Percentiles rank a stretch among this genome's conserved stretches.
Evolutionary conservation across 30 jellyfish, hydroid and myxozoan species (phyloP).

Genomic region (Aurelia sp.): DNA sequence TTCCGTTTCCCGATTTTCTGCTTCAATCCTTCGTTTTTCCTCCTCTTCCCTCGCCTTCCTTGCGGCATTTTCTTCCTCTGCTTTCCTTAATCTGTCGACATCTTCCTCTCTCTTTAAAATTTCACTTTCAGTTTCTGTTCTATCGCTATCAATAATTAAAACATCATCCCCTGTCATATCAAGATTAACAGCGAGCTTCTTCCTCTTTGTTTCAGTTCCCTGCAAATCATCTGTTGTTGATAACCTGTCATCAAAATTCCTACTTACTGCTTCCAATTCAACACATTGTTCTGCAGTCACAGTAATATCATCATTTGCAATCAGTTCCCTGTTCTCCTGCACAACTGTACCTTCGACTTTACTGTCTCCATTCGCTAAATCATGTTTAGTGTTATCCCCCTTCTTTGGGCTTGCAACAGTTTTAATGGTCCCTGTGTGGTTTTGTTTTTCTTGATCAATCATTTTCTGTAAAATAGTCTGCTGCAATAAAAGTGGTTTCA

Average conservation of each 20-base stretch:
- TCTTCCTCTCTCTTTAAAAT: background rate
- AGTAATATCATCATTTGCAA: no score
- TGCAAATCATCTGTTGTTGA: no score
- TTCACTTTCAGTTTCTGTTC: background rate
- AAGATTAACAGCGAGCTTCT: slow-evolving; percentile 13
- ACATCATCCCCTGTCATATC: slow-evolving; percentile 12
- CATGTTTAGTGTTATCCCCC: no score
- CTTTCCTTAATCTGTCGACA: background rate
- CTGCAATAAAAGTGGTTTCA: slow-evolving; percentile 49
- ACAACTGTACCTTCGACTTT: no score
- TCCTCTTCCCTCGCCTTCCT: slow-evolving; percentile 1
- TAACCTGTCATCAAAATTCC: no score
- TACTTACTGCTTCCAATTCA: no score
- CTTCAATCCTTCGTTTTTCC: slow-evolving; percentile 2
- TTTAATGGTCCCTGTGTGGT: no score
- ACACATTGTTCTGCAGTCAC: no score
- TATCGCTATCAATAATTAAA: background rate
- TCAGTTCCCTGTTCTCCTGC: no score
- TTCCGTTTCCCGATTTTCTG: background rate
- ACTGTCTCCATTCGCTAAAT: no score
- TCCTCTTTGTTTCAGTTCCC: background rate
- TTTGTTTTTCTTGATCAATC: slow-evolving; percentile 28
- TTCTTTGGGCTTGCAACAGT: no score
- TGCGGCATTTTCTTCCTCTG: slow-evolving; percentile 3
- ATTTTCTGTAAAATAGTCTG: slow-evolving; percentile 43